Percentiles rank a stretch among this genome's conserved stretches.
Conservation (phyloP, 2,113 vertebrate species). For the Puntigrus tetrazona region DNA sequence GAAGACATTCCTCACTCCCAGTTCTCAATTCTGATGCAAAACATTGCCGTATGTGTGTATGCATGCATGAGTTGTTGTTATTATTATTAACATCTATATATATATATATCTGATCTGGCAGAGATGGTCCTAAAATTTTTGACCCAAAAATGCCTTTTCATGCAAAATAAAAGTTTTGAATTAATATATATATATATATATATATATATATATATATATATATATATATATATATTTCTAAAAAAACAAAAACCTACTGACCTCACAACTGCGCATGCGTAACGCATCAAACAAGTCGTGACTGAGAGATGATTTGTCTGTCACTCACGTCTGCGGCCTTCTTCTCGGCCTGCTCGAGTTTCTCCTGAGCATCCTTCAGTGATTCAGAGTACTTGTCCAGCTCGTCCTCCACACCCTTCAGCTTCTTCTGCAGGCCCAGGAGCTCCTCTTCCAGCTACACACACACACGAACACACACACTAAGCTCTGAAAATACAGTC, state of each 20-base stretch:
- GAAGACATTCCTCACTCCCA: not conserved
- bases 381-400: conserved; percentile 96
- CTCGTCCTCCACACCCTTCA: conserved; percentile 96
- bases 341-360: conserved; percentile 95
- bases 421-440: conserved; percentile 92
- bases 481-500: not conserved
- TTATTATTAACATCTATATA: too few relatives aligned
- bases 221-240: too few relatives aligned
- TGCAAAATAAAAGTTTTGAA: too few relatives aligned
- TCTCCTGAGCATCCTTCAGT: conserved; percentile 95
- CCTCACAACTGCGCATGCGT: not conserved
- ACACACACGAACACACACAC: conserved; percentile 45
- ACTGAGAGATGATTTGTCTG: not conserved
- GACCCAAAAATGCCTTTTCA: not conserved
- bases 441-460: conserved; percentile 93
- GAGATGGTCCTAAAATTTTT: not conserved
- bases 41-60: too few relatives aligned
- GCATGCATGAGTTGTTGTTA: too few relatives aligned
- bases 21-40: too few relatives aligned
- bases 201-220: too few relatives aligned
- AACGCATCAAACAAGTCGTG: not conserved
- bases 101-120: not conserved
- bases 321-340: conserved; percentile 91
- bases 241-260: too few relatives aligned
- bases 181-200: too few relatives aligned